A percentile compares a stretch with the other conserved stretches of the same genome.
phyloP scores from a whole-genome alignment of 2,888 invertebrate species.

The Pedicia rivosa region DNA sequence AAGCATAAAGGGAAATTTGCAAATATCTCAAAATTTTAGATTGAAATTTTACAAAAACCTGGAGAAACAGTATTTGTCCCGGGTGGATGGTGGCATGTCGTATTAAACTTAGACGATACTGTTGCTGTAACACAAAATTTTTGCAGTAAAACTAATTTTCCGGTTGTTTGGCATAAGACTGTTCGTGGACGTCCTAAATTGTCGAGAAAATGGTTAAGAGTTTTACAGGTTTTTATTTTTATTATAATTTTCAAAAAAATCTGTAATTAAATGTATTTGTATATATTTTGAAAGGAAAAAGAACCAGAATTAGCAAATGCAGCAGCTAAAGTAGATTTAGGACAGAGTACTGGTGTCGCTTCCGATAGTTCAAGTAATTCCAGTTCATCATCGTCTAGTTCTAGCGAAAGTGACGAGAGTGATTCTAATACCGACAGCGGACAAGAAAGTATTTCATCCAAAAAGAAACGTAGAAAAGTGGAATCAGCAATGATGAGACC shows the following conservation, averaged over 20 bases:
- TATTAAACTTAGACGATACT: constrained; percentile 88
- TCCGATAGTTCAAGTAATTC: constrained; percentile 87
- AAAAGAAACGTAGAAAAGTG: constrained; percentile 53
- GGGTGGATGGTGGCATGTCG: constrained; percentile 99
- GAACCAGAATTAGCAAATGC: constrained; percentile 62
- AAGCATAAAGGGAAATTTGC: background rate
- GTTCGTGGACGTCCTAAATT: constrained; percentile 90
- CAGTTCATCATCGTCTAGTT: constrained; percentile 48
- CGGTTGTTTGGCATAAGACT: constrained; percentile 96
- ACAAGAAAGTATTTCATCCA: constrained; percentile 76
- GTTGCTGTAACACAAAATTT: constrained; percentile 98
- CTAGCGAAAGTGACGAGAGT: constrained; percentile 38
- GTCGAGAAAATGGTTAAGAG: constrained; percentile 79
- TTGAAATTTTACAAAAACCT: constrained; percentile 88
- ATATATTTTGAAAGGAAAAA: constrained; percentile 33
- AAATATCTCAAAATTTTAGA: constrained; percentile 30
- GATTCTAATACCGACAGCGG: constrained; percentile 60
- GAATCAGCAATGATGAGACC: background rate
- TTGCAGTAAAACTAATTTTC: constrained; percentile 89
- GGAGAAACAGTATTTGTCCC: constrained; percentile 98
- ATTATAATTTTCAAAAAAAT: background rate
- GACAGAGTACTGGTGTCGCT: constrained; percentile 74
- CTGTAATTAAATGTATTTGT: constrained; percentile 1
- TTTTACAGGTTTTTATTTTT: constrained; percentile 29
- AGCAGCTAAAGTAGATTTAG: constrained; percentile 72